Evolutionary conservation across 1,140 invertebrate genomes (phyloP).

Genomic region (Aphaenogaster rudis): DNA sequence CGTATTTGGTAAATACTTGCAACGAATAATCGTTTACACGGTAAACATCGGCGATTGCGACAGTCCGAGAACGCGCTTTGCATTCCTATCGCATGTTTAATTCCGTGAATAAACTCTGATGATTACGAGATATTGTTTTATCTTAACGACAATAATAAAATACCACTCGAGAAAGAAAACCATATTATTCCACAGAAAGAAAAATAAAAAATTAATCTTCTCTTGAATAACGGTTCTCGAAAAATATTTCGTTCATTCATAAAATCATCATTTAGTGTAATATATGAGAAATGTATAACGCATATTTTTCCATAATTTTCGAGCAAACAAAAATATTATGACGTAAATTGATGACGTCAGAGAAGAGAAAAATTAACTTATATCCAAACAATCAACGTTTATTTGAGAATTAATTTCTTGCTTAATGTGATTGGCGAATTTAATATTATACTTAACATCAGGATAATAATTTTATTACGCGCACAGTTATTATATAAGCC

Average conservation of each 20-base stretch:
- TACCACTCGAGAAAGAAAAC: not conserved
- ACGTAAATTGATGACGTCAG: not conserved
- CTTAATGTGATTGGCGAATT: not conserved
- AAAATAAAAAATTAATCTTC: not conserved
- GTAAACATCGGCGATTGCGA: slow-evolving; percentile 32
- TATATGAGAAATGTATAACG: not conserved
- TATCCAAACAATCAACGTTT: slow-evolving; percentile 6
- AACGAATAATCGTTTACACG: slow-evolving; percentile 25
- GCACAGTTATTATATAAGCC: not conserved
- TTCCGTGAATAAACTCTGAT: slow-evolving; percentile 27
- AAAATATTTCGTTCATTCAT: not conserved
- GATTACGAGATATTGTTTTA: slow-evolving; percentile 9
- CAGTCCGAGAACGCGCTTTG: not conserved
- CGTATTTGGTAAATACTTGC: slow-evolving; percentile 38
- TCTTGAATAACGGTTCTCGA: not conserved
- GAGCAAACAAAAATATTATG: not conserved
- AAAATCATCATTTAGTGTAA: slow-evolving; percentile 3
- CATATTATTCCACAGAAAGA: not conserved
- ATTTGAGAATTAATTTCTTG: slow-evolving; percentile 12
- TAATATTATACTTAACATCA: not conserved
- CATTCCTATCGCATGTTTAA: slow-evolving; percentile 8
- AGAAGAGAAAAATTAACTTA: not conserved
- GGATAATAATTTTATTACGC: slow-evolving; percentile 12
- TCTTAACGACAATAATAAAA: slow-evolving; percentile 26
- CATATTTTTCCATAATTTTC: not conserved